Evolutionary conservation across 2,113 vertebrate genomes (phyloP).

Genomic region (Formicarius rufipectus): DNA sequence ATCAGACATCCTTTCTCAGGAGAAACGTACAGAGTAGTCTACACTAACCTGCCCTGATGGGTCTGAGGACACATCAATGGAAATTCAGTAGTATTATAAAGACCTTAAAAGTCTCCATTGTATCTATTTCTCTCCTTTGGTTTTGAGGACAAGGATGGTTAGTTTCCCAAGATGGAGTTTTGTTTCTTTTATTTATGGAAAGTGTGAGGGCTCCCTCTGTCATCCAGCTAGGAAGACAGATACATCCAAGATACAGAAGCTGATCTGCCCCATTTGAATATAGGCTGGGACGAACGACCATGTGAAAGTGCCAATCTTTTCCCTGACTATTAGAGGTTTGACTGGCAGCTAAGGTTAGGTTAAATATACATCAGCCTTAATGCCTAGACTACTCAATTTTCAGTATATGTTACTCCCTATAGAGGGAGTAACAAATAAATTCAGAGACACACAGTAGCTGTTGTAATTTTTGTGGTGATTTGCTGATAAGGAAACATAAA

Average conservation of each 20-base stretch:
- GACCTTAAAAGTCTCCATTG: not conserved
- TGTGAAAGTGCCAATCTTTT: not conserved
- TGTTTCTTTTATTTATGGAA: not conserved
- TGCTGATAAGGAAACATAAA: not conserved
- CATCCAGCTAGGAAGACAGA: not conserved
- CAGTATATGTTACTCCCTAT: not conserved
- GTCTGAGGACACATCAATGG: not conserved
- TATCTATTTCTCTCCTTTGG: not conserved
- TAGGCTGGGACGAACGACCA: not conserved
- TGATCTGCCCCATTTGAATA: not conserved
- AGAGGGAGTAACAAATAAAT: not conserved
- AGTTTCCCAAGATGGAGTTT: not conserved
- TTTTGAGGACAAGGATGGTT: not conserved
- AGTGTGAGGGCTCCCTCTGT: not conserved
- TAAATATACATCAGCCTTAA: not conserved
- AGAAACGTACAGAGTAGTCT: not conserved
- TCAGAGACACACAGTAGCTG: not conserved
- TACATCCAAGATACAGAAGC: not conserved
- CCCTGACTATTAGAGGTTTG: not conserved
- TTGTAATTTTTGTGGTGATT: not conserved
- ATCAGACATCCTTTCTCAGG: not conserved
- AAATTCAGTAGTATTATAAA: not conserved
- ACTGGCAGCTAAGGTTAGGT: not conserved
- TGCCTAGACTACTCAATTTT: not conserved
- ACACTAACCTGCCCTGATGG: accelerated